A percentile compares a stretch with the other conserved stretches of the same genome.
Evolutionary conservation across 2,113 vertebrate genomes (phyloP).

Genomic region (Mobula birostris): DNA sequence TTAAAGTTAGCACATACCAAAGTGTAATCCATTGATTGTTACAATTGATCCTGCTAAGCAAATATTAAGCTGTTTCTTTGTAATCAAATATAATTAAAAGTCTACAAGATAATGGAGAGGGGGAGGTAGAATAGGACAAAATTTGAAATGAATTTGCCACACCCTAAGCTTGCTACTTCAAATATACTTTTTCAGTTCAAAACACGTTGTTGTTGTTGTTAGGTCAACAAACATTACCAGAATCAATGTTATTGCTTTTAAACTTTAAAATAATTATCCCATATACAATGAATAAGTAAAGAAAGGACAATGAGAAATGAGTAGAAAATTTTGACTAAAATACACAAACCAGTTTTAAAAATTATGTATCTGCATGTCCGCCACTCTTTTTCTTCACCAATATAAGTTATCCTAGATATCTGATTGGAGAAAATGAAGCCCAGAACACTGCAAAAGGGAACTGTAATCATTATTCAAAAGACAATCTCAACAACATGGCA

Average conservation of each 20-base stretch:
- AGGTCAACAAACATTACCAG: too few species aligned
- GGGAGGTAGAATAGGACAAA: not conserved
- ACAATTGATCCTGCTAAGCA: slow-evolving; percentile 12
- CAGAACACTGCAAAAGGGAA: not conserved
- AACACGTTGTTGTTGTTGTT: too few species aligned
- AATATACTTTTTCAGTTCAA: not conserved
- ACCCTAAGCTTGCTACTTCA: not conserved
- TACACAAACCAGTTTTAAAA: not conserved
- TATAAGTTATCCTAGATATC: not conserved
- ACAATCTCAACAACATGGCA: not conserved
- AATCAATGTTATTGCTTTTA: not conserved
- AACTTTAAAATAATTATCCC: not conserved
- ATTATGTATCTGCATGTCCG: not conserved
- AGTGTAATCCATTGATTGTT: not conserved
- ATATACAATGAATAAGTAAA: not conserved
- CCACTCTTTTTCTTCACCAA: not conserved
- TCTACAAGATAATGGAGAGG: not conserved
- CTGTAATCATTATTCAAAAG: not conserved
- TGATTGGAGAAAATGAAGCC: not conserved
- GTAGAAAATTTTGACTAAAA: not conserved
- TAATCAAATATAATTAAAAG: slow-evolving; percentile 25
- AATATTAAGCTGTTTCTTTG: not conserved
- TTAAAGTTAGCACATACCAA: slow-evolving; percentile 24
- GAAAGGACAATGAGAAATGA: not conserved
- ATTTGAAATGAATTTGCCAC: not conserved